These are phyloP conservation scores for Ameiurus melas DNA, from an alignment of 2,113 vertebrate genomes.

Conservation along the genomic window DNA sequence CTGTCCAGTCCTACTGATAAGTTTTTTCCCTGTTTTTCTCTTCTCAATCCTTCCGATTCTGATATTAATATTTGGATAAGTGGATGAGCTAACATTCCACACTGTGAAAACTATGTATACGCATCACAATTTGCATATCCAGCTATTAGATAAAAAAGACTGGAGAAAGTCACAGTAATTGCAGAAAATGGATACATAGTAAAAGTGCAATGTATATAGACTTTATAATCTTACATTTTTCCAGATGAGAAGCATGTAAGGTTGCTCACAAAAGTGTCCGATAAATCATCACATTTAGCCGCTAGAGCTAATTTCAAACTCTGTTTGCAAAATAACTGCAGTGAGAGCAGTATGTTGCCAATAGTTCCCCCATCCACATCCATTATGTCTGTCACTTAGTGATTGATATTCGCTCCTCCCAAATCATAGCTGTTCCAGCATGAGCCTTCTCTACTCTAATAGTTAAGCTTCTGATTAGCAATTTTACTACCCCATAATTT, in stretches of 20 bases:
- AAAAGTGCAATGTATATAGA: neutral
- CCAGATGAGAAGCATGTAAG: neutral
- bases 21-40: neutral
- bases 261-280: neutral
- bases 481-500: constrained; percentile 53
- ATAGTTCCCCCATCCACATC: constrained; percentile 19
- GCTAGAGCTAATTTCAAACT: neutral
- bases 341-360: constrained; percentile 4
- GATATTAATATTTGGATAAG: neutral
- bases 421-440: constrained; percentile 46
- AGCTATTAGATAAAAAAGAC: neutral
- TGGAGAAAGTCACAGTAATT: neutral
- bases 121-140: neutral
- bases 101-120: neutral
- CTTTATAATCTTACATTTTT: neutral
- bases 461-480: constrained; percentile 51
- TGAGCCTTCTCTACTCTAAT: constrained; percentile 37
- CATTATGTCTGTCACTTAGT: constrained; percentile 39
- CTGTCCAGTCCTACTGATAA: no score
- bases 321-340: constrained; percentile 13
- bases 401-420: constrained; percentile 41
- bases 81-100: neutral
- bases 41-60: neutral
- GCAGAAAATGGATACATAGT: neutral
- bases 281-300: neutral